phyloP scores from a whole-genome alignment of 1,140 invertebrate species.

The Antheraea mylitta region DNA sequence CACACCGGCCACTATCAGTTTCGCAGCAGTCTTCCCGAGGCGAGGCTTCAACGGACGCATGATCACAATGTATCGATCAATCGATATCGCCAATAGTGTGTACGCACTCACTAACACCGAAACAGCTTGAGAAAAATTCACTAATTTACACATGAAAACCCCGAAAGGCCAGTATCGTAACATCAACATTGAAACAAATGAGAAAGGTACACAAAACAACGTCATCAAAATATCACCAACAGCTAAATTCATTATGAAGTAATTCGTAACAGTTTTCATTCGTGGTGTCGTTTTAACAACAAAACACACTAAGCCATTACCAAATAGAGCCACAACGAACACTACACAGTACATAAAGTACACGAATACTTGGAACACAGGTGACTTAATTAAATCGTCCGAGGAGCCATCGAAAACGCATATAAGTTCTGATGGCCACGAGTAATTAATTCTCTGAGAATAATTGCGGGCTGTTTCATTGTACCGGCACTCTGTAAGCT shows the following conservation, averaged over 20 bases:
- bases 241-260: slow-evolving; percentile 92
- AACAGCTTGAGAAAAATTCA: slow-evolving; percentile 89
- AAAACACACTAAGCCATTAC: slow-evolving; percentile 91
- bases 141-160: slow-evolving; percentile 85
- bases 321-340: slow-evolving; percentile 86
- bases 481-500: background rate
- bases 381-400: slow-evolving; percentile 45
- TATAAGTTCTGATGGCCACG: slow-evolving; percentile 21
- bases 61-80: slow-evolving; percentile 93
- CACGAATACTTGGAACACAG: slow-evolving; percentile 82
- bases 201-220: slow-evolving; percentile 92
- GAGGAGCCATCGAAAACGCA: slow-evolving; percentile 24
- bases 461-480: slow-evolving; percentile 11
- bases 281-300: slow-evolving; percentile 87
- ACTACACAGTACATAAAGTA: slow-evolving; percentile 87
- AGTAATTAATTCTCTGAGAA: slow-evolving; percentile 18
- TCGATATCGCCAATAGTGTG: slow-evolving; percentile 91
- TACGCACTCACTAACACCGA: slow-evolving; percentile 92
- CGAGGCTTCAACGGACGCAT: slow-evolving; percentile 91
- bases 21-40: slow-evolving; percentile 85
- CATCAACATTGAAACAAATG: slow-evolving; percentile 87
- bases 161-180: slow-evolving; percentile 92
- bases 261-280: slow-evolving; percentile 93
- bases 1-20: slow-evolving; percentile 85
- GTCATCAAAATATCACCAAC: slow-evolving; percentile 92